phyloP scores from a whole-genome alignment of 2,888 invertebrate species.

The Dendrolimus houi region DNA sequence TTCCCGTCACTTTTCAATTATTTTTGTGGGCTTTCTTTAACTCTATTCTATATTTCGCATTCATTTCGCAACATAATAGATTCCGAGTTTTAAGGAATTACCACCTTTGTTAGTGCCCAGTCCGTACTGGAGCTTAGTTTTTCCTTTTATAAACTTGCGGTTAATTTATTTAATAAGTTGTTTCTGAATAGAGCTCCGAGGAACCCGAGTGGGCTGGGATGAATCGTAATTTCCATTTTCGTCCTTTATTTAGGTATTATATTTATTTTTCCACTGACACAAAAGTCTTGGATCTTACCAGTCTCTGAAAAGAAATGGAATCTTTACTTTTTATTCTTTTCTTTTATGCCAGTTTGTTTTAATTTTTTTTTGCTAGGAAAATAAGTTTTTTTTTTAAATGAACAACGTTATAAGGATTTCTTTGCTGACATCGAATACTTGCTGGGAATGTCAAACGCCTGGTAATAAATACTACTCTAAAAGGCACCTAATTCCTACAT shows the following conservation, averaged over 20 bases:
- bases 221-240: conserved; percentile 60
- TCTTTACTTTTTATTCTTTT: conserved; percentile 22
- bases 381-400: no score
- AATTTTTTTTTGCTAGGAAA: no score
- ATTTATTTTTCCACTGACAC: conserved; percentile 15
- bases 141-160: conserved; percentile 67
- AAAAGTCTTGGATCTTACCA: conserved; percentile 31
- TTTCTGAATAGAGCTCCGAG: conserved; percentile 56
- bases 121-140: conserved; percentile 44
- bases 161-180: conserved; percentile 74
- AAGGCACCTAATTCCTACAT: no score
- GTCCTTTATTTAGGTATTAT: conserved; percentile 26
- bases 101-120: conserved; percentile 46
- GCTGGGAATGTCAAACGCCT: no score
- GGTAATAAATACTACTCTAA: no score
- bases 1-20: conserved; percentile 72
- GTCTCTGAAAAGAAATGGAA: conserved; percentile 27
- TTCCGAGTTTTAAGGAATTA: conserved; percentile 61
- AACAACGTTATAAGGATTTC: no score
- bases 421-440: no score
- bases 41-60: conserved; percentile 50
- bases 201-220: conserved; percentile 43
- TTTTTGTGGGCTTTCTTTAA: conserved; percentile 68
- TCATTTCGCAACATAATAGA: conserved; percentile 56
- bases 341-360: no score